Base-by-base conservation (phyloP, 2,797 vertebrate species). In the Darevskia mixta region DNA sequence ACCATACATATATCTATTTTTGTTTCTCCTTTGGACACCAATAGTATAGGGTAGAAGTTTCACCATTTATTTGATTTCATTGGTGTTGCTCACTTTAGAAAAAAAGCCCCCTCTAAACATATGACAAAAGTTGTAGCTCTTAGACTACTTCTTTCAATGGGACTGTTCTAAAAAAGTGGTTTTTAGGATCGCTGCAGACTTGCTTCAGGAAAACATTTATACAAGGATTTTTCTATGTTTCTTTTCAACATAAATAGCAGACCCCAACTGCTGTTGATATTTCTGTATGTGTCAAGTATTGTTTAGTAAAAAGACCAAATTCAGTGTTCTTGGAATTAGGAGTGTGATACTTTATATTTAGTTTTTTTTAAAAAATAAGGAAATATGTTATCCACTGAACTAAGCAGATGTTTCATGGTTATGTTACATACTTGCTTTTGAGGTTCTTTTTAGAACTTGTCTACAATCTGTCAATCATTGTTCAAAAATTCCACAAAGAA, bases 231-330 rank as follows among this genome's bases (percentile, higher is more conserved):
- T 76, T 75, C 73, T 7, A 2, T 66, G 25, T 8, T 93, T n/a
- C 23, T 38, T 85, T 87, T 18, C 41, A 71, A 8, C 82, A 45
- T 35, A 17, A 8, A 88, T 29, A 58, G 72, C 18, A 81, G 90
- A 88, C 55, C 6, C 3, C n/a, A 64, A 1, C 13, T 32, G 79
- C 87, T 84, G 7, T 81, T 94, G 1, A 87, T 82, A 83, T 86
- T 38, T 20, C 83, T 86, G n/a, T 73, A 58, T 87, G 83, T 83
- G 41, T 87, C 17, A 67, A 72, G 2, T 80, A 2, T 89, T 87
- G 85, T 91, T 89, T 90, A 90, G 89, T 87, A 58, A n/a, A 23
- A 86, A 23, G 17, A 85, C 27, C 80, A 88, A 91, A 91, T 79
- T 83, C 32, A 79, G 1, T 8, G 88, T 23, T 85, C 85, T 81